Evolutionary conservation across 2,113 vertebrate genomes (phyloP), one percentile per base, ranked within the genome.

Genomic region (Zonotrichia leucophrys): DNA sequence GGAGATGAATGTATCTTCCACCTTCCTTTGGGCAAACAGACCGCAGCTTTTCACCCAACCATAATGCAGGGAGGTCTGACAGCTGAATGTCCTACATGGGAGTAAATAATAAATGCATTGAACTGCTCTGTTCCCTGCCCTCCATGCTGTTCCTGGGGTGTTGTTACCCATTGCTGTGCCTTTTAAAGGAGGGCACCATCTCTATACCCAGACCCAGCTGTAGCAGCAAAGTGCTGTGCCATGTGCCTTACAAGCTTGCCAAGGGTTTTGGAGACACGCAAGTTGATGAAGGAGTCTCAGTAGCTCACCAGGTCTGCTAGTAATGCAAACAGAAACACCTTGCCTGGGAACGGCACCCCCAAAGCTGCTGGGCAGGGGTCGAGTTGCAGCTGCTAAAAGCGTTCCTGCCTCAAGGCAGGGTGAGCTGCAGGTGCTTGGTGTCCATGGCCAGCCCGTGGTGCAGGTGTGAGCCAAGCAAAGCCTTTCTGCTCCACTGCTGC

Each of bases 241-340:
- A 0, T 5, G 11, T 5, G 24, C 0, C 0, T 49, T 55, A 0
- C 0, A 14, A 64, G 33, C 49, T 77, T 73, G 59, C 50, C 19
- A 12, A 77, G 19, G 39, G 25, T 46, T 80, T 76, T 4, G 8
- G 47, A 73, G 76, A 10, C 11, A 46, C 14, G 8, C 21, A 64
- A 39, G 59, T 3, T 59, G 55, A 70, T 63, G n/a, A 88, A 82
- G 75, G 31, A 59, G 9, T 60, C 58, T 87, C n/a, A 6, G 41
- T 30, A 66, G 75, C 28, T 76, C 37, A 24, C 42, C 42, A 13
- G 5, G 15, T 67, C 46, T 90, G 59, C 56, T 68, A n/a, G 13
- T 37, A 31, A 30, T 14, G 31, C 31, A 72, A 41, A n/a, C 49
- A 89, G 37, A 62, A 95, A 52, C 22, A 25, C 5, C 2, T 14